Evolutionary conservation across 1,140 invertebrate genomes (phyloP).

Genomic region (Psix sp.): DNA sequence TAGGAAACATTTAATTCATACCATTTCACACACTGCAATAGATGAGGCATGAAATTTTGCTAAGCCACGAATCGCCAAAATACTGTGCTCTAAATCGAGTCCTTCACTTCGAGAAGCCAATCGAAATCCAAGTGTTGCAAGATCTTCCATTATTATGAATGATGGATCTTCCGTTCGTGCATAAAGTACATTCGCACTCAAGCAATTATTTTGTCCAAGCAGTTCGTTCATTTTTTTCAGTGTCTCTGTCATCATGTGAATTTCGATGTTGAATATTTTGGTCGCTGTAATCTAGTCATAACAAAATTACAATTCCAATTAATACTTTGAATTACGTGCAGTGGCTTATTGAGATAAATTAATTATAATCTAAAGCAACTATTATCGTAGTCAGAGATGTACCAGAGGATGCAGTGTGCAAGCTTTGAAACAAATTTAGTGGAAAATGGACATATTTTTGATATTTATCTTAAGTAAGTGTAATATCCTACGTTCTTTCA

Average conservation of each 20-base stretch:
- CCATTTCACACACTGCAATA: constrained; percentile 76
- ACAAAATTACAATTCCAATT: too few species aligned
- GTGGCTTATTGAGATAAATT: too few species aligned
- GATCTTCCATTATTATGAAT: constrained; percentile 77
- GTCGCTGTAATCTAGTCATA: too few species aligned
- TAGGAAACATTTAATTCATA: too few species aligned
- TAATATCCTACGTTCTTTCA: too few species aligned
- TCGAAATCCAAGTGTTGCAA: constrained; percentile 76
- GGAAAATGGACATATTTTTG: too few species aligned
- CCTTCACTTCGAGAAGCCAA: constrained; percentile 77
- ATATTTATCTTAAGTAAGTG: too few species aligned
- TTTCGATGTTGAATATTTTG: constrained; percentile 70
- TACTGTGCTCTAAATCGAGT: constrained; percentile 76
- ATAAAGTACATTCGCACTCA: constrained; percentile 65
- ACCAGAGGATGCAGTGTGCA: too few species aligned
- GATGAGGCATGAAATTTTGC: constrained; percentile 80
- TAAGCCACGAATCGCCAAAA: constrained; percentile 77
- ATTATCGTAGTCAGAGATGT: too few species aligned
- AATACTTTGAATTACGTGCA: too few species aligned
- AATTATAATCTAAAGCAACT: too few species aligned
- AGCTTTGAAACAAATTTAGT: too few species aligned
- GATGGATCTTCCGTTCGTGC: constrained; percentile 66
- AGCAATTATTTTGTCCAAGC: constrained; percentile 30
- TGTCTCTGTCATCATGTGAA: constrained; percentile 66
- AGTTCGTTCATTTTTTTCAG: constrained; percentile 68